Evolutionary conservation across 1,140 invertebrate genomes (phyloP), one percentile per base, ranked within the genome.

Genomic region (Bombus waltoni): DNA sequence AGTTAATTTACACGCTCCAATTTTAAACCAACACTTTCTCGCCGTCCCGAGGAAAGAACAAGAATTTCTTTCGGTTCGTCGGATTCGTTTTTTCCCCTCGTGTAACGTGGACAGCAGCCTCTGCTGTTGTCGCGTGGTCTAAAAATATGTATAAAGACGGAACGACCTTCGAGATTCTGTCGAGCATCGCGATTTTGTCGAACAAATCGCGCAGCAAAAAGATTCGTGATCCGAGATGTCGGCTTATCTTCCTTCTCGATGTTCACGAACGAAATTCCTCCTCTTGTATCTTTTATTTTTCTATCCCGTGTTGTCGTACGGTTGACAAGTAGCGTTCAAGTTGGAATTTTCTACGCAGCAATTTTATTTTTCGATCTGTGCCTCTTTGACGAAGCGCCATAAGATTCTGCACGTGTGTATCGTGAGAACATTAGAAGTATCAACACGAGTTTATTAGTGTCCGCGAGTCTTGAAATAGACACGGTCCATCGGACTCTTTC

Each of bases 381-480:
- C n/a, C 4, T 22, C 22, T 6, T 79, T 84, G 42, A 62, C 18
- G 32, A 71, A 71, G 75, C 53, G 13, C 11, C 15, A 40, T 72
- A n/a, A 40, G 28, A 76, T 76, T 76, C 47, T 65, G 38, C 62
- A 47, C 40, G 85, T 75, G 72, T 70, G 57, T 72, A 72, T 84
- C 83, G 66, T 38, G 75, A 79, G 70, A 86, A 89, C 83, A 62
- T 77, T 47, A 47, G 42, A 87, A 81, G 77, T 87, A 89, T 89
- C 81, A 89, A 90, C 88, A 73, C 73, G 73, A 71, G 70, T 90
- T 89, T 89, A 87, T 90, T 85, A 81, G 57, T 65, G 88, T 89
- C 81, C 83, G 68, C 73, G 11, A 35, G 68, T 87, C 81, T 85
- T 62, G 74, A 87, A 90, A 89, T 87, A 90, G 88, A 76, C 44